Conservation (phyloP, 2,797 vertebrate species). For the Hybognathus amarus region DNA sequence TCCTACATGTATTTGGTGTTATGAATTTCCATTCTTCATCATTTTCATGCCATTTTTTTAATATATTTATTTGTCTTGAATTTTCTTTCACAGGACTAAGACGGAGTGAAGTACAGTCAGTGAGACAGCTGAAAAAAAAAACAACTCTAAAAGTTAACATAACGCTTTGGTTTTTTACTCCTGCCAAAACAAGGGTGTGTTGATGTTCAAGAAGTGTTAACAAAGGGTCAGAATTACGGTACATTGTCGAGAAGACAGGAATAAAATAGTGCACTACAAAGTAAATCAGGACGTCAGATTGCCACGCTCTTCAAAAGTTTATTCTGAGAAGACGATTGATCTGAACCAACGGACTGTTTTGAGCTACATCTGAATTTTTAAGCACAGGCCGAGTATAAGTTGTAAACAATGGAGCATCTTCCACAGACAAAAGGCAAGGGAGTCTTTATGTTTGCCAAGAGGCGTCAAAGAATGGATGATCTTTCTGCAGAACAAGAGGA, state of each 20-base stretch:
- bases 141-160: conserved; percentile 91
- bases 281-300: conserved; percentile 77
- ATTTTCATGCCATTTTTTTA: neutral
- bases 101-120: conserved; percentile 86
- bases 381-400: conserved; percentile 60
- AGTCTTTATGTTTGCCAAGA: conserved; percentile 91
- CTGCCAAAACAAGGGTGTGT: conserved; percentile 89
- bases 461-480: conserved; percentile 91
- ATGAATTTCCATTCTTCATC: neutral
- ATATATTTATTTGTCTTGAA: neutral
- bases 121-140: conserved; percentile 87
- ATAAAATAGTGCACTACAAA: conserved; percentile 72
- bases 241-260: conserved; percentile 78
- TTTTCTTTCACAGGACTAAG: conserved; percentile 77
- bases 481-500: conserved; percentile 88
- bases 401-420: conserved; percentile 86
- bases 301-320: conserved; percentile 80
- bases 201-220: conserved; percentile 91
- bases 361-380: conserved; percentile 81
- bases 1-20: conserved; percentile 1
- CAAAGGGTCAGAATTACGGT: conserved; percentile 91
- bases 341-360: conserved; percentile 72
- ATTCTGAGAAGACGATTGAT: conserved; percentile 87
- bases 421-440: conserved; percentile 92
- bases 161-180: conserved; percentile 87